A percentile compares a stretch with the other conserved stretches of the same genome.
Conservation (phyloP, 64 coral and sea anemone genomes). For the Exaiptasia diaphana region DNA sequence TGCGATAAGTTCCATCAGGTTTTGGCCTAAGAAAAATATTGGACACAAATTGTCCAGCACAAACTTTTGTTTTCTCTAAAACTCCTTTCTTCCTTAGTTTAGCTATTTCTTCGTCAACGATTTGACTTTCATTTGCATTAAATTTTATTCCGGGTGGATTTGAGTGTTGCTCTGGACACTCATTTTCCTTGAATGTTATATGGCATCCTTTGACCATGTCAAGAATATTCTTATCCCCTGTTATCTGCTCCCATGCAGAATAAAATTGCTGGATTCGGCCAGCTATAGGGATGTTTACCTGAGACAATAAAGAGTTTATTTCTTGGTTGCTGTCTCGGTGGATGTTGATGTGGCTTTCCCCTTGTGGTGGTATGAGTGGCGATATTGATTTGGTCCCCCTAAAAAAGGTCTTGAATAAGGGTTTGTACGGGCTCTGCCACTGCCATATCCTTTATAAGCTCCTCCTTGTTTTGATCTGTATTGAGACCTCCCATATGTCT, state of each 20-base stretch:
- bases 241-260: background rate
- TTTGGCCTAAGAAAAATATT: conserved; percentile 4
- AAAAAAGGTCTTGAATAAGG: background rate
- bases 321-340: conserved; percentile 4
- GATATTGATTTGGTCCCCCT: background rate
- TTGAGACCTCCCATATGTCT: background rate
- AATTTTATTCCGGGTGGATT: conserved; percentile 9
- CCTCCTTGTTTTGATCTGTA: background rate
- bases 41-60: background rate
- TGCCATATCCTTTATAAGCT: background rate
- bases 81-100: conserved; percentile 6
- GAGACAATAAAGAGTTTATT: background rate
- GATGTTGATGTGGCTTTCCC: too few species aligned
- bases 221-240: background rate
- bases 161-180: conserved; percentile 10
- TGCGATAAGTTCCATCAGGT: background rate
- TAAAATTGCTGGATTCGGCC: conserved; percentile 9
- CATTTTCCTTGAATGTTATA: conserved; percentile 45
- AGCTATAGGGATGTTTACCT: conserved; percentile 5
- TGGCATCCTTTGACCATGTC: conserved; percentile 54
- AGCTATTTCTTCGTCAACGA: conserved; percentile 8
- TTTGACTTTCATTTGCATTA: background rate
- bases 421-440: background rate
- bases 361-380: background rate
- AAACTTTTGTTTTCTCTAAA: background rate